Percentiles rank a stretch among this genome's conserved stretches.
phyloP scores from a whole-genome alignment of 2,797 vertebrate genomes.

The Pteropus rufus region DNA sequence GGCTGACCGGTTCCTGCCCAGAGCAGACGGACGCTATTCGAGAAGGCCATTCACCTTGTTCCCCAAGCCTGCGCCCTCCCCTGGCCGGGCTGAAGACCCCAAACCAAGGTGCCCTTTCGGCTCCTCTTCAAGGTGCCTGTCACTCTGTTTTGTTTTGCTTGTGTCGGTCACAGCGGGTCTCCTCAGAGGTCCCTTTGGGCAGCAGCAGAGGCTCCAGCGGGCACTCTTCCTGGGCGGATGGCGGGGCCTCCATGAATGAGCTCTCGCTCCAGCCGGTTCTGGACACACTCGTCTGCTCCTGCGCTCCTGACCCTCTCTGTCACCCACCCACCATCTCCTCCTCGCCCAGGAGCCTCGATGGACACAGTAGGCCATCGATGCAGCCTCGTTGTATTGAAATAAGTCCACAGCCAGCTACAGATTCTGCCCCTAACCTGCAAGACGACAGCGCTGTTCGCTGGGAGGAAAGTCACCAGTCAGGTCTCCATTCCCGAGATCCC shows the following conservation, averaged over 20 bases:
- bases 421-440: not conserved
- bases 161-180: accelerated
- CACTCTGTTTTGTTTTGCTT: not conserved
- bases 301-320: not conserved
- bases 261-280: not conserved
- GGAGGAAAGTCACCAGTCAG: not conserved
- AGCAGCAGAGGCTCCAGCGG: not conserved
- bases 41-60: accelerated
- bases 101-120: accelerated
- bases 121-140: not conserved
- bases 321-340: not conserved
- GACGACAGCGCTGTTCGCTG: not conserved
- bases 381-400: not conserved
- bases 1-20: accelerated
- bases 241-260: accelerated
- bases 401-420: not conserved
- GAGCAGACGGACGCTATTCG: not conserved
- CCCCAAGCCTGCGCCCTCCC: not conserved
- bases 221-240: too few relatives aligned
- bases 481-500: not conserved
- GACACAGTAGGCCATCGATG: not conserved
- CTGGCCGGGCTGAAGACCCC: not conserved
- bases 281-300: not conserved
- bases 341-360: not conserved
- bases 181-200: accelerated